Evolutionary conservation across 1,140 invertebrate species (phyloP), one percentile per base, ranked within the genome.

Genomic region (Dreissena polymorpha): DNA sequence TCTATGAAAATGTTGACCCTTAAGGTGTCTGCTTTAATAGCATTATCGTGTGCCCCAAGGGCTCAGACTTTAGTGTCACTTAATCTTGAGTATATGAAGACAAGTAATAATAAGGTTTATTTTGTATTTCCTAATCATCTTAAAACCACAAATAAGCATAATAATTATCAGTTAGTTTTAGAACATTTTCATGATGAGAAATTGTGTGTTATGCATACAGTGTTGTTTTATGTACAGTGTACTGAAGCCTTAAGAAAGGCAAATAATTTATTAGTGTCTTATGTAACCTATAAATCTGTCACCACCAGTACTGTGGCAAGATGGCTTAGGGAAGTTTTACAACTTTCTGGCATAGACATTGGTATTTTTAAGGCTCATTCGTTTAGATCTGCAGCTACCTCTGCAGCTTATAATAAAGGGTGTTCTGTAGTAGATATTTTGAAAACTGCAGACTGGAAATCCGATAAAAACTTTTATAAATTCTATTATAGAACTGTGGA

Each of bases 291-390:
- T 29, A 64, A 74, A 10, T 13, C 53, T 3, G 72, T 74, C 1
- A 50, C 55, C 23, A 29, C 55, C n/a, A 60, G 16, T 29, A 64
- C 72, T 27, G 29, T 74, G 27, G 72, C 57, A 16, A 21, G 72
- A 7, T 74, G 72, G 72, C 72, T 74, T n/a, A 74, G 57, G 39
- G 25, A 21, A 14, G 55, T 64, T 3, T 39, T 72, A 39, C 6
- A 14, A 21, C n/a, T 65, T 7, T 51, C 55, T 10, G 78, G 68
- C 0, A 81, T 81, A n/a, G 69, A 71, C 27, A 65, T 1, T 18
- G 12, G 10, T 0, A 23, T 70, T 0, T 71, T 81, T 49, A 64
- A 71, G 25, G 78, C 78, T 18, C 68, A 80, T 50, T 81, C 76
- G 0, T 78, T 51, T 78, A 55, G 76, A 39, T 21, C 12, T 18